phyloP scores from a whole-genome alignment of 2,113 vertebrate genomes.

The Pelecanoides urinatrix region DNA sequence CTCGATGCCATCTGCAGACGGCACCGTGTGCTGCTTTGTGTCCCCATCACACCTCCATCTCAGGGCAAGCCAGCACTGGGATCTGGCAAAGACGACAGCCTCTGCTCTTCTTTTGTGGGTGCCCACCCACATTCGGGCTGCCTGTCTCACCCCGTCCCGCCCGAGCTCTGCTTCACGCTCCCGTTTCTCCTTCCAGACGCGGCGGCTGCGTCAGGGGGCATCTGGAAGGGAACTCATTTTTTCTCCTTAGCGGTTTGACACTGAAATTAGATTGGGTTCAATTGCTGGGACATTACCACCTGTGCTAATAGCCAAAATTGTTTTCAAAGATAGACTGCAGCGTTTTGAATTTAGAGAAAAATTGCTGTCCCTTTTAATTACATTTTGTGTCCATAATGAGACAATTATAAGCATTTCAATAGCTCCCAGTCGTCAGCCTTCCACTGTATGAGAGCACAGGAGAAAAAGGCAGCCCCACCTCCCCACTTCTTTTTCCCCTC shows the following conservation, averaged over 20 bases:
- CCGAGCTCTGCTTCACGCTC: background rate
- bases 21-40: background rate
- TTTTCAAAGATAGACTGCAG: background rate
- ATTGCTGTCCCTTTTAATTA: slow-evolving; percentile 31
- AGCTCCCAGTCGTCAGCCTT: background rate
- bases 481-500: background rate
- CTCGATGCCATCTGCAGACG: background rate
- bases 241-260: background rate
- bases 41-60: background rate
- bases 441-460: background rate
- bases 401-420: slow-evolving; percentile 5
- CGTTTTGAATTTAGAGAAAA: background rate
- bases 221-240: background rate
- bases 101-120: background rate
- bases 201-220: fast-evolving
- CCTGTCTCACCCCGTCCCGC: fast-evolving
- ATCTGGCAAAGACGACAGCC: background rate
- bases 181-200: fast-evolving
- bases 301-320: slow-evolving; percentile 14
- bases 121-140: fast-evolving
- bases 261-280: background rate
- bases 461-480: background rate
- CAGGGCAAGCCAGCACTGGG: background rate
- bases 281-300: slow-evolving; percentile 8
- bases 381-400: slow-evolving; percentile 22